These are phyloP conservation scores for Prosopocoilus inquinatus DNA, from an alignment of 2,888 invertebrate species.

Conservation along the genomic window DNA sequence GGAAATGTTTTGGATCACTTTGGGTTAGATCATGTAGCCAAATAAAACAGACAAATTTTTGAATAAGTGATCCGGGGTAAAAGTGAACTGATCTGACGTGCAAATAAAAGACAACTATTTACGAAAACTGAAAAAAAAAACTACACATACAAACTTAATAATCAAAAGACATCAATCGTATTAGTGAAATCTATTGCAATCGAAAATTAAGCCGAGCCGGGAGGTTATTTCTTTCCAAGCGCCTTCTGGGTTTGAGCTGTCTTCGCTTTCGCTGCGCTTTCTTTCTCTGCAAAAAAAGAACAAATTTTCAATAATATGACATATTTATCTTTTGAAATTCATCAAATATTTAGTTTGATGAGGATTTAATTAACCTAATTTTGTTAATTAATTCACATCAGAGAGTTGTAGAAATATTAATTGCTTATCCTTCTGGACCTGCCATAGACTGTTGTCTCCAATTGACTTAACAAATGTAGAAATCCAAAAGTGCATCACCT, in stretches of 20 bases:
- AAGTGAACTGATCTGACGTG: too few relatives aligned
- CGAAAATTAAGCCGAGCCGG: neutral
- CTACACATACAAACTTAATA: neutral
- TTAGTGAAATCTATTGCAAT: neutral
- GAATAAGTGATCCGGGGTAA: too few relatives aligned
- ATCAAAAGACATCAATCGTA: neutral
- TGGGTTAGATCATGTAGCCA: too few relatives aligned
- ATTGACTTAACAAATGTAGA: neutral
- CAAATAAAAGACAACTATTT: too few relatives aligned
- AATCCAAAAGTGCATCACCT: conserved; percentile 49
- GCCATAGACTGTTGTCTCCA: too few relatives aligned
- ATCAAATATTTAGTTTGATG: neutral
- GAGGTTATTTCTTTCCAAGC: conserved; percentile 55
- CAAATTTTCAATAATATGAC: conserved; percentile 7
- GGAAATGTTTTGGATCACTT: too few relatives aligned
- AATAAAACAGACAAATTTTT: too few relatives aligned
- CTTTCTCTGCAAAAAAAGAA: conserved; percentile 54
- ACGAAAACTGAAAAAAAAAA: neutral
- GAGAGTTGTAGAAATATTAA: too few relatives aligned
- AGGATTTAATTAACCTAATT: too few relatives aligned
- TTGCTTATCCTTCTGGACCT: too few relatives aligned
- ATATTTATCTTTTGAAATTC: neutral
- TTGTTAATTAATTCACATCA: too few relatives aligned
- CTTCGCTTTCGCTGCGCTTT: conserved; percentile 60
- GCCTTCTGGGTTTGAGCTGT: conserved; percentile 62